Percentiles rank a stretch among this genome's conserved stretches.
Conservation (phyloP, 2,797 vertebrate species). For the Cuculus canorus region DNA sequence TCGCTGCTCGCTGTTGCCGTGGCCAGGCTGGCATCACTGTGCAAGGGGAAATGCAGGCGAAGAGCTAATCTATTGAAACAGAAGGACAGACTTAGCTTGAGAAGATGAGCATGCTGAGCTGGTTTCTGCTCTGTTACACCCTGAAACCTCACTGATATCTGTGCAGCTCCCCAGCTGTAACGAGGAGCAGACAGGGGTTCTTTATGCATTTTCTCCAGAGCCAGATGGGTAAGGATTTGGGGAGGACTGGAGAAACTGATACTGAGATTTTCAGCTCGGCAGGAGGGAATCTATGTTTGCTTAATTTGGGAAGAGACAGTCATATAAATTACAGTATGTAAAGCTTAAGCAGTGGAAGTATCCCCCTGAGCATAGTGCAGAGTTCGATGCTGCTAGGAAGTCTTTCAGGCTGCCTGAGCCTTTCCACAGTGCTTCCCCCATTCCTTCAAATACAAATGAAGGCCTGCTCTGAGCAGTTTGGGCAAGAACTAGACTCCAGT, state of each 20-base stretch:
- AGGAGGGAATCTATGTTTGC: slow-evolving; percentile 35
- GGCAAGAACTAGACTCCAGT: neutral
- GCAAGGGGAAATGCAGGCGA: neutral
- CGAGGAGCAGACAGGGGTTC: slow-evolving; percentile 28
- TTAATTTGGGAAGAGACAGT: slow-evolving; percentile 36
- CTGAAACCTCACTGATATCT: slow-evolving; percentile 58
- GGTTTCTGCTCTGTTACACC: slow-evolving; percentile 57
- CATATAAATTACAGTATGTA: neutral
- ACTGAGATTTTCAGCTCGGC: slow-evolving; percentile 41
- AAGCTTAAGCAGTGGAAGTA: neutral
- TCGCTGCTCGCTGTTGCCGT: neutral
- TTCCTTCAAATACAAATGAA: neutral
- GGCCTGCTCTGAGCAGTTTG: neutral
- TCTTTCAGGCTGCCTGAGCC: neutral
- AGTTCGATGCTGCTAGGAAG: neutral
- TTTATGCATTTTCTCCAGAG: slow-evolving; percentile 55
- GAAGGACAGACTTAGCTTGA: slow-evolving; percentile 65
- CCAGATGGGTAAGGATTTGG: slow-evolving; percentile 43
- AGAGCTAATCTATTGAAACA: slow-evolving; percentile 65
- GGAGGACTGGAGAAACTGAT: slow-evolving; percentile 58
- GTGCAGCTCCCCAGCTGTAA: slow-evolving; percentile 44
- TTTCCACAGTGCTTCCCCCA: neutral
- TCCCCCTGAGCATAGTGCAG: neutral
- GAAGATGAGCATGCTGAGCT: slow-evolving; percentile 64
- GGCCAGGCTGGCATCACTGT: slow-evolving; percentile 33